Percentiles rank a stretch among this genome's conserved stretches.
phyloP scores from a whole-genome alignment of 2,797 vertebrate genomes.

The Alcedo atthis region DNA sequence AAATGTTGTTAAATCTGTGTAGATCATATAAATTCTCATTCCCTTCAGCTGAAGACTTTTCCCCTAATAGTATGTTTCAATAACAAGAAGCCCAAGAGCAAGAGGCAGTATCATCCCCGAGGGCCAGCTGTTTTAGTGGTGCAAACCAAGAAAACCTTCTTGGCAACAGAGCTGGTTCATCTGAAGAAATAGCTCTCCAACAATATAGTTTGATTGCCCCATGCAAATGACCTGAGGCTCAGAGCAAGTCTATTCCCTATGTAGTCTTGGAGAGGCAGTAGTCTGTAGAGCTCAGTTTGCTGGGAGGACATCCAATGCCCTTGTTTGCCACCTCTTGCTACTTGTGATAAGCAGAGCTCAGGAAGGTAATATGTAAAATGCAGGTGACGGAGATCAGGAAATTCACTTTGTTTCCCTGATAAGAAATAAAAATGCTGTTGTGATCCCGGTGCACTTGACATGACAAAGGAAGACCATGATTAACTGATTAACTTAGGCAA shows the following conservation, averaged over 20 bases:
- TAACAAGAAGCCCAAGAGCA: neutral
- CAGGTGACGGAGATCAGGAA: accelerated
- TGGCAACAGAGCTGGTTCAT: neutral
- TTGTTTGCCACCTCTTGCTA: neutral
- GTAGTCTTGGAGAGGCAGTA: neutral
- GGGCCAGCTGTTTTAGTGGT: neutral
- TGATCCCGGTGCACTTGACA: neutral
- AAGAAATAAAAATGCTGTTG: neutral
- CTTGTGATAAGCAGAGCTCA: neutral
- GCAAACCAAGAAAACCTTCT: neutral
- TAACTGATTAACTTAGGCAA: neutral
- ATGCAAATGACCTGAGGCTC: neutral
- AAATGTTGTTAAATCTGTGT: neutral
- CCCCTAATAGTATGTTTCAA: neutral
- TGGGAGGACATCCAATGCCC: neutral
- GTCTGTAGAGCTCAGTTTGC: neutral
- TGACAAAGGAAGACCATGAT: neutral
- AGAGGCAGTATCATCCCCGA: neutral
- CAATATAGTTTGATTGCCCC: accelerated
- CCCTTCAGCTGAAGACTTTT: neutral
- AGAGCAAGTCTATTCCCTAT: neutral
- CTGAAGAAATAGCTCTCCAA: neutral
- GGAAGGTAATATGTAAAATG: neutral
- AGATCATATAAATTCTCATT: neutral
- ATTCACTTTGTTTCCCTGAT: neutral